Percentiles rank a stretch among this genome's conserved stretches.
Conservation (phyloP, 2,888 invertebrate species). For the Trichogramma dendrolimi region DNA sequence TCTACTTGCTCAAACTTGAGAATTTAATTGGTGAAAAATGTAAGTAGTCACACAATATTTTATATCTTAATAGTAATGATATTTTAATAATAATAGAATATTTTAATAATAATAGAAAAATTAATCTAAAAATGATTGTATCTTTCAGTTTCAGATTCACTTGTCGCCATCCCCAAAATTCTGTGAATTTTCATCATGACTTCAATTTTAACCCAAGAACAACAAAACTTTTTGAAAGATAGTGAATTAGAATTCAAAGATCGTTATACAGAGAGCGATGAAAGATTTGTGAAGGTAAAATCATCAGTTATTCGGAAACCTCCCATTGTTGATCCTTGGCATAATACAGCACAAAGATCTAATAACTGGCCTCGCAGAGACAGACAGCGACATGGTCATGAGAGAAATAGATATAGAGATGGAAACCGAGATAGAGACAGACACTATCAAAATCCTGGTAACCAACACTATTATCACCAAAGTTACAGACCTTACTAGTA, state of each 20-base stretch:
- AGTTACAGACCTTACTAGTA: constrained; percentile 30
- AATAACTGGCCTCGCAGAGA: constrained; percentile 37
- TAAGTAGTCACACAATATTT: constrained; percentile 33
- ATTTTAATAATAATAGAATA: background rate
- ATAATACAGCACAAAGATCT: constrained; percentile 36
- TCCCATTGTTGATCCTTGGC: constrained; percentile 62
- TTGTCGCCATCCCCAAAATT: constrained; percentile 57
- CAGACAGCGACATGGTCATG: constrained; percentile 33
- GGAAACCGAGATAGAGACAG: constrained; percentile 20
- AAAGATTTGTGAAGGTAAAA: constrained; percentile 57
- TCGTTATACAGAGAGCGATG: constrained; percentile 63
- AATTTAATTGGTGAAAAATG: constrained; percentile 47
- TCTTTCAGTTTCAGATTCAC: constrained; percentile 57
- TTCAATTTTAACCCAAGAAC: constrained; percentile 44
- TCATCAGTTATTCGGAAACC: constrained; percentile 54
- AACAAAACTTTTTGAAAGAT: constrained; percentile 59
- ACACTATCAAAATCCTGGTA: constrained; percentile 25
- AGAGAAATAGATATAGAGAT: constrained; percentile 27
- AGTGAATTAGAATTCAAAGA: constrained; percentile 63
- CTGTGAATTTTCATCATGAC: constrained; percentile 42
- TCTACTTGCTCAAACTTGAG: constrained; percentile 45
- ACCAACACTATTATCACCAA: constrained; percentile 27
- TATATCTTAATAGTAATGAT: background rate
- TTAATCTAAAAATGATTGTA: background rate
- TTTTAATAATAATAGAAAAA: background rate